Evolutionary conservation across 2,888 invertebrate species (phyloP).

Genomic region (Diaphora mendica): DNA sequence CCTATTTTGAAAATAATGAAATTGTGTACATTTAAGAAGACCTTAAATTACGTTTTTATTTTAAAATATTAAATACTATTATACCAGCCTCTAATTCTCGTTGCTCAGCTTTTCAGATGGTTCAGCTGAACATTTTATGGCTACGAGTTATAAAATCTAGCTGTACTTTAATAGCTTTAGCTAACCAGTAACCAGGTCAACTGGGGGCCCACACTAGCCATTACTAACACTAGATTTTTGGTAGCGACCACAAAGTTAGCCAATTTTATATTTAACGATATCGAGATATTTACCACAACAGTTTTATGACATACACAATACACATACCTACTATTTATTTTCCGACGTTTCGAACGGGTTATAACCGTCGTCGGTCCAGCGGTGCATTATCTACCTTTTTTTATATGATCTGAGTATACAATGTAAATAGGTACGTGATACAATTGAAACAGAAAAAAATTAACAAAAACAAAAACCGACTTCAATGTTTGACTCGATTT

Average conservation of each 20-base stretch:
- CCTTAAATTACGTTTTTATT: constrained; percentile 32
- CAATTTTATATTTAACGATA: neutral
- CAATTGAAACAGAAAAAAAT: neutral
- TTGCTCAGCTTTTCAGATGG: constrained; percentile 24
- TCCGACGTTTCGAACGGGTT: too few relatives aligned
- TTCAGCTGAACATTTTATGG: constrained; percentile 19
- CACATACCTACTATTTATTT: too few relatives aligned
- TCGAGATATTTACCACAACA: neutral
- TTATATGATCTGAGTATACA: too few relatives aligned
- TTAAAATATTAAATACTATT: constrained; percentile 32
- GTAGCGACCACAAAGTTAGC: neutral
- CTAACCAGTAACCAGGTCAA: constrained; percentile 4
- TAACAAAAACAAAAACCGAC: too few relatives aligned
- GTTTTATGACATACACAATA: neutral
- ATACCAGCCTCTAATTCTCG: constrained; percentile 19
- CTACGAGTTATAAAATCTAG: constrained; percentile 30
- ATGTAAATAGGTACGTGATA: too few relatives aligned
- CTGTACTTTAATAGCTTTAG: constrained; percentile 22
- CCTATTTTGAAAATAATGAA: neutral
- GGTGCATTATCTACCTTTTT: too few relatives aligned
- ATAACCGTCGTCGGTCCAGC: too few relatives aligned
- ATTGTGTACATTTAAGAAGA: constrained; percentile 13
- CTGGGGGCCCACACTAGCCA: constrained; percentile 23
- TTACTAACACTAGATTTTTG: constrained; percentile 40
- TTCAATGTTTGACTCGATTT: too few relatives aligned